Base-by-base conservation (phyloP, 2,888 invertebrate species). In the Falcaria lacertinaria region DNA sequence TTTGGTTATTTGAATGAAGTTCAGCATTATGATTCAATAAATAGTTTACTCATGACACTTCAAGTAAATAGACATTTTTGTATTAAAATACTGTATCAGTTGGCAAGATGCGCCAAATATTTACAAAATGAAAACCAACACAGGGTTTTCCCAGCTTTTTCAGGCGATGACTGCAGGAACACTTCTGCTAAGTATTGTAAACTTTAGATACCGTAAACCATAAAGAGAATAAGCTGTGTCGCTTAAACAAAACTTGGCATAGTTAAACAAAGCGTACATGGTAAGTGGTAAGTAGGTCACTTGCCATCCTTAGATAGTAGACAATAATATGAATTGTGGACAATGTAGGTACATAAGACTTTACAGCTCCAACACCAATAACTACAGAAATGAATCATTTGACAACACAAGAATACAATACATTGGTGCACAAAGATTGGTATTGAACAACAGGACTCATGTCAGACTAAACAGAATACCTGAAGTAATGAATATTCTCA, bases 1-100 rank as follows among this genome's bases (percentile, higher is more conserved):
- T 76, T 37, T 69, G 74, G 54, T 65, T 64, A 56, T 66, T 57
- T 62, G 64, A 69, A 64, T 69, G 63, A 64, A 60, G 54, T 54
- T 43, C 52, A 52, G 42, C 62, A 70, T 64, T 62, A 69, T 83
- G 86, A 86, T 76, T 86, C 83, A 82, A 71, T 68, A 64, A 75
- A 84, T 83, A 74, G 68, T 72, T 84, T 69, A 60, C 66, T 52
- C 58, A 70, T 84, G 83, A 85, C 69, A 64, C 42, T 40, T 39
- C 47, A 44, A 49, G 60, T 58, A 67, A 64, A 64, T 61, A 63
- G 5, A 37, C 22, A 63, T 68, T 64, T 59, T 45, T 43, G 44
- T 48, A 50, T 50, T 52, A 46, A 51, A 25, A 42, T 53, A 58
- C 36, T 54, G 53, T 64, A 64, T 58, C 54, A 58, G 42, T 72